Percentiles rank a stretch among this genome's conserved stretches.
Evolutionary conservation across 1,140 invertebrate species (phyloP).

Genomic region (Gryllus bimaculatus): DNA sequence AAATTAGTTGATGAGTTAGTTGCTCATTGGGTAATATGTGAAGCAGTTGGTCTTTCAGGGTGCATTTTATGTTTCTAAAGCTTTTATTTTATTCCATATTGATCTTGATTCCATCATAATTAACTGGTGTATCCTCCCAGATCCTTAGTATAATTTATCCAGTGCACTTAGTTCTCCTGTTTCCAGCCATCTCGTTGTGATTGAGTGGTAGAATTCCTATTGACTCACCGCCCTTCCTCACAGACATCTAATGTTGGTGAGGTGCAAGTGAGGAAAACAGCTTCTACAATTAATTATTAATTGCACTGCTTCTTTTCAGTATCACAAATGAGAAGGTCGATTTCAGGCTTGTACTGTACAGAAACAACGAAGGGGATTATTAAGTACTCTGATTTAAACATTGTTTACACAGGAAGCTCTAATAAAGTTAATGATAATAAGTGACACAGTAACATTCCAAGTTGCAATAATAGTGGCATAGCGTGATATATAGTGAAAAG

Average conservation of each 20-base stretch:
- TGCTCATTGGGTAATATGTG: too few species aligned
- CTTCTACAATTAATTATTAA: neutral
- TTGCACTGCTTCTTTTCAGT: constrained; percentile 1
- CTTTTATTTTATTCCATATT: neutral
- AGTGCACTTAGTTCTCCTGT: neutral
- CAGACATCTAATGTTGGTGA: neutral
- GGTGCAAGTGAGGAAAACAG: neutral
- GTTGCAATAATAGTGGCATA: too few species aligned
- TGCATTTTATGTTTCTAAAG: neutral
- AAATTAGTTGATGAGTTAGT: too few species aligned
- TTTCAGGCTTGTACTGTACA: neutral
- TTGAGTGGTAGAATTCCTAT: neutral
- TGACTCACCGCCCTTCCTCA: neutral
- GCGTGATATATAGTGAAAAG: too few species aligned
- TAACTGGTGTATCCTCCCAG: neutral
- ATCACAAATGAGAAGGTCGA: neutral
- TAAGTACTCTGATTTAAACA: neutral
- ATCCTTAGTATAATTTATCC: neutral
- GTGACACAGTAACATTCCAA: too few species aligned
- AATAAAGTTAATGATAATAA: too few species aligned
- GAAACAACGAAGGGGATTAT: neutral
- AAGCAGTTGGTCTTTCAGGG: too few species aligned
- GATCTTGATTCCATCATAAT: neutral
- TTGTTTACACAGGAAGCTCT: neutral
- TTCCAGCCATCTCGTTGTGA: neutral